These are phyloP conservation scores for Pentamera pediparva DNA, from an alignment of 53 echinoderm and acorn worm species.

Conservation along the genomic window DNA sequence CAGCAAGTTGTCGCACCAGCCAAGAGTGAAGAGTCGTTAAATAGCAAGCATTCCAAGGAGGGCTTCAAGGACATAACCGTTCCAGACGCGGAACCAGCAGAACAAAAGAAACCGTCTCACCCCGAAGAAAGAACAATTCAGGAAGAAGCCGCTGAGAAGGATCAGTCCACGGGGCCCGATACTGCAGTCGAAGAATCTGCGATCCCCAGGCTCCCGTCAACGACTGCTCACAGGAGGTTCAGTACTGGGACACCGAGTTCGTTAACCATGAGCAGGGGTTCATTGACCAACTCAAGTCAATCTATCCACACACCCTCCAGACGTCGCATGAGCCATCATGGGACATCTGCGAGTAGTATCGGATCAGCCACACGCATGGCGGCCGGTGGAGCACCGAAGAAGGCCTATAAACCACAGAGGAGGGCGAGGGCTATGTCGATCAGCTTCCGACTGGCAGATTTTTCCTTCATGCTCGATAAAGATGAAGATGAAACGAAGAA, in stretches of 20 bases:
- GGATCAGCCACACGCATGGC: constrained; percentile 21
- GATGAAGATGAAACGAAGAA: not conserved
- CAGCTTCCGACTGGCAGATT: constrained; percentile 89
- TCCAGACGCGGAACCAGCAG: no score
- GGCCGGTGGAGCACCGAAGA: constrained; percentile 7
- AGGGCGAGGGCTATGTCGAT: constrained; percentile 57
- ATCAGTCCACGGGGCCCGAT: no score
- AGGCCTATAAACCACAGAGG: constrained; percentile 43
- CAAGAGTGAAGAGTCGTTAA: no score
- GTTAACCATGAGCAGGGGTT: constrained; percentile 58
- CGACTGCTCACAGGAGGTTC: not conserved
- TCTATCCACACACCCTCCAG: constrained; percentile 60
- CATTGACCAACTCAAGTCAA: constrained; percentile 41
- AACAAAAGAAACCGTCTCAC: no score
- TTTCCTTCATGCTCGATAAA: constrained; percentile 57
- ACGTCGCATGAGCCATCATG: constrained; percentile 48
- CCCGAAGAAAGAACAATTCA: no score
- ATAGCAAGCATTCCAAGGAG: no score
- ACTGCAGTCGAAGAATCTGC: not conserved
- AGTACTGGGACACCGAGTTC: constrained; percentile 36
- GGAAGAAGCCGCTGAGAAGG: no score
- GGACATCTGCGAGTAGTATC: constrained; percentile 27
- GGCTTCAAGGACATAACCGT: no score
- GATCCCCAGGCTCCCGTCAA: not conserved
- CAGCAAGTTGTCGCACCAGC: no score